phyloP scores from a whole-genome alignment of 2,888 invertebrate species.

The Plagiodera versicolora region DNA sequence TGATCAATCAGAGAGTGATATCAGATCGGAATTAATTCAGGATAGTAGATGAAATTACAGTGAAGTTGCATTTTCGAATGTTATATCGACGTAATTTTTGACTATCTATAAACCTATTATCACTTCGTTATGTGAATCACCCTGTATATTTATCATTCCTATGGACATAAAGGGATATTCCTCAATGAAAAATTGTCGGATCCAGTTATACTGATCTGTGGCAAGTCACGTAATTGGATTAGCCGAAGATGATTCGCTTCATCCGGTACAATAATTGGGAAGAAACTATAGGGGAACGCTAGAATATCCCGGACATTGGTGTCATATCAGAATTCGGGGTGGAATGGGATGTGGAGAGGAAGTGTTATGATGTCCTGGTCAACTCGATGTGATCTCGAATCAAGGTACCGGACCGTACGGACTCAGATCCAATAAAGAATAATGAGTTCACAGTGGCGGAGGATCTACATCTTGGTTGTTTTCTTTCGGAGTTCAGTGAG shows the following conservation, averaged over 20 bases:
- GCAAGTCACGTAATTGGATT: constrained; percentile 39
- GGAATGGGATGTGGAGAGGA: constrained; percentile 37
- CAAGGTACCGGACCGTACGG: constrained; percentile 38
- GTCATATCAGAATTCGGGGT: constrained; percentile 37
- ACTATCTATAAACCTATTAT: too few species aligned
- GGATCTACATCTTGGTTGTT: neutral
- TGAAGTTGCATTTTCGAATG: too few species aligned
- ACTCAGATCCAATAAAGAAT: constrained; percentile 28
- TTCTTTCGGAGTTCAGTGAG: too few species aligned
- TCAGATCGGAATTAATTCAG: too few species aligned
- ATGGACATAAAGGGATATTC: too few species aligned
- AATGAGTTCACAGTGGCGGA: constrained; percentile 9
- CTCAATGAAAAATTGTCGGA: too few species aligned
- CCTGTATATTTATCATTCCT: too few species aligned
- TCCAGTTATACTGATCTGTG: constrained; percentile 21
- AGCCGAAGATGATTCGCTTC: constrained; percentile 37
- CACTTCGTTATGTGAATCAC: too few species aligned
- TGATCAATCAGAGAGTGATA: too few species aligned
- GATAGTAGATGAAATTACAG: too few species aligned
- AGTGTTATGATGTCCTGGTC: constrained; percentile 32
- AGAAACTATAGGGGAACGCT: constrained; percentile 25
- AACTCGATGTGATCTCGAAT: constrained; percentile 35
- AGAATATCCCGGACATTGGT: constrained; percentile 29
- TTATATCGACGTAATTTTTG: too few species aligned
- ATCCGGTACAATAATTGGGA: constrained; percentile 40